Percentiles rank a stretch among this genome's conserved stretches.
These are phyloP conservation scores for Mixornis gularis DNA, from an alignment of 2,113 vertebrate species.

Conservation along the genomic window DNA sequence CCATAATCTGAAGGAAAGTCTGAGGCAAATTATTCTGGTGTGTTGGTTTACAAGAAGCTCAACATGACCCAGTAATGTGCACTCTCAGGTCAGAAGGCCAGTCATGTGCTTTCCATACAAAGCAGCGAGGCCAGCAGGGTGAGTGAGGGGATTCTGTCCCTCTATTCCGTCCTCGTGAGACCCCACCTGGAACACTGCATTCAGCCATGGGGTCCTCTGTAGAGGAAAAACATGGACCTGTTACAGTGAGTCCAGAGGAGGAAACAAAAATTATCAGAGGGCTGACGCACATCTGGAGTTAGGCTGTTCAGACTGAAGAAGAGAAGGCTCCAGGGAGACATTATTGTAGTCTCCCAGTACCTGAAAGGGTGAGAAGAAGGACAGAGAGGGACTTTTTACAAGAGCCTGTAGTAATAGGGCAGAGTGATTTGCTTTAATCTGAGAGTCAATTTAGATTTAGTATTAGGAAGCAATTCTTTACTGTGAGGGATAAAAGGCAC, in stretches of 20 bases:
- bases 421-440: background rate
- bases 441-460: fast-evolving
- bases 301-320: background rate
- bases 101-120: fast-evolving
- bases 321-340: fast-evolving
- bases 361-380: background rate
- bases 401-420: background rate
- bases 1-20: background rate
- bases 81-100: background rate
- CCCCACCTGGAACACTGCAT: background rate
- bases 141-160: background rate
- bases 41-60: background rate
- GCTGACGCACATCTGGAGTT: background rate
- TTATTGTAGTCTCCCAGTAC: background rate
- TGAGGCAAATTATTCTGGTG: background rate
- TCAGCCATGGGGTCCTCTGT: background rate
- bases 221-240: background rate
- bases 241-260: background rate
- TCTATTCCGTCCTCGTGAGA: background rate
- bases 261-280: background rate
- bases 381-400: background rate
- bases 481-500: no score
- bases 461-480: background rate
- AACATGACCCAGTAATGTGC: background rate
- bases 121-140: fast-evolving